Evolutionary conservation across 35 echinoderm and acorn worm species (phyloP), one percentile per base, ranked within the genome.

Genomic region (Apostichopus parvimensis): DNA sequence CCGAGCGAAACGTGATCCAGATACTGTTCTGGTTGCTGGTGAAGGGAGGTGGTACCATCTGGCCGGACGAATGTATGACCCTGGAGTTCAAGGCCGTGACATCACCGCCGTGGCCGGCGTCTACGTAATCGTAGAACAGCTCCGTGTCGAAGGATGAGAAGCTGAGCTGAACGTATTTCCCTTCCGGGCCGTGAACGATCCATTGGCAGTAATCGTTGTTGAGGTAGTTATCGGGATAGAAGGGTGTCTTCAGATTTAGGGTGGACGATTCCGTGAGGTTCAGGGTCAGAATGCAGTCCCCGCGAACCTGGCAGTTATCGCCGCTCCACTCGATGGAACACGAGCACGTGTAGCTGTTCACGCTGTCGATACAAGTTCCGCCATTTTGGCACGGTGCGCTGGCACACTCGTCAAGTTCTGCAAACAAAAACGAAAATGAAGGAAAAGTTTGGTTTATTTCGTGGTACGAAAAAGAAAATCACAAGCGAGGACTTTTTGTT

Each of bases 181-280:
- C 97, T 6, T 88, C 75, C 21, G 87, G 20, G 15, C 93, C 84
- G 15, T 77, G 71, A 10, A 99, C 83, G 55, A 93, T 82, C 97
- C 97, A 99, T 7, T 87, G 91, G 45, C 97, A 99, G 59, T 91
- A 93, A 6, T 94, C 95, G 70, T 99, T 99, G 95, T 94, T 95
- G 57, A 90, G 93, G 82, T 99, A 99, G 78, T 99, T 95, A 18
- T 68, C 85, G 6, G 97, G 97, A 85, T 91, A 95, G 90, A 89
- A 91, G 20, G 97, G 97, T 0, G 95, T 92, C 58, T 86, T 82
- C 13, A 92, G 28, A 0, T 15, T 56, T 55, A 92, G 25, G 11
- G 13, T 18, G 0, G 85, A 80, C 2, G 85, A 80, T 14, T 75
- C 23, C 12, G 93, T 77, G 6, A 93, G 56, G 57, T 94, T 92